Evolutionary conservation across 1,140 invertebrate species (phyloP).

Genomic region (Potamilus streckersoni): DNA sequence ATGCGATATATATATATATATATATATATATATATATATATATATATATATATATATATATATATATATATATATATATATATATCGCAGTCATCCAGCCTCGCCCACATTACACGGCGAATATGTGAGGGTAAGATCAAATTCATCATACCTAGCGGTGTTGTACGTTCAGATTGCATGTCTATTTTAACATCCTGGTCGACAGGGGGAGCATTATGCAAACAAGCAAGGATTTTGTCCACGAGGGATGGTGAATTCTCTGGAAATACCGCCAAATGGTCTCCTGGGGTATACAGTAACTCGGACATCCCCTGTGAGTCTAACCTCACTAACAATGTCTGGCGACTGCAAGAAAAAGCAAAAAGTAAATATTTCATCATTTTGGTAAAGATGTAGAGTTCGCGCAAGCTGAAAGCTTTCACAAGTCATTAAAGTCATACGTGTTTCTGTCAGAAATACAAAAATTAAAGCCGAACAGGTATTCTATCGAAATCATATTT

Average conservation of each 20-base stretch:
- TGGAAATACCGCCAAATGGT: slow-evolving; percentile 93
- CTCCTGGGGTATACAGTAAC: slow-evolving; percentile 84
- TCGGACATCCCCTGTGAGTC: slow-evolving; percentile 49
- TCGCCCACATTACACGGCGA: neutral
- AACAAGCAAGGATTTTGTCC: slow-evolving; percentile 79
- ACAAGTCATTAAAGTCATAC: too few species aligned
- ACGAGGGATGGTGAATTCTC: slow-evolving; percentile 86
- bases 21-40: too few species aligned
- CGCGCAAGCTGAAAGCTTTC: too few species aligned
- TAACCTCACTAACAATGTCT: slow-evolving; percentile 76
- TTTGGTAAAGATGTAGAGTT: too few species aligned
- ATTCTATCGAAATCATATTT: too few species aligned
- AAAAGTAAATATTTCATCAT: too few species aligned
- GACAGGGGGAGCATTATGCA: slow-evolving; percentile 76
- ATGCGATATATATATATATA: neutral
- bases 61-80: too few species aligned
- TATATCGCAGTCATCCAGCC: neutral
- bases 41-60: too few species aligned
- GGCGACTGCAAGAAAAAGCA: slow-evolving; percentile 58
- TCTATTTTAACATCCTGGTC: slow-evolving; percentile 85
- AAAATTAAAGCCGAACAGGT: too few species aligned
- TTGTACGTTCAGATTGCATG: slow-evolving; percentile 87
- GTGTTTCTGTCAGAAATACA: too few species aligned
- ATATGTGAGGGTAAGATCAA: neutral
- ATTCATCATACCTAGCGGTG: slow-evolving; percentile 48